Percentiles rank a stretch among this genome's conserved stretches.
Conservation (phyloP, 2,888 invertebrate species). For the Hipparchia sbordonii region DNA sequence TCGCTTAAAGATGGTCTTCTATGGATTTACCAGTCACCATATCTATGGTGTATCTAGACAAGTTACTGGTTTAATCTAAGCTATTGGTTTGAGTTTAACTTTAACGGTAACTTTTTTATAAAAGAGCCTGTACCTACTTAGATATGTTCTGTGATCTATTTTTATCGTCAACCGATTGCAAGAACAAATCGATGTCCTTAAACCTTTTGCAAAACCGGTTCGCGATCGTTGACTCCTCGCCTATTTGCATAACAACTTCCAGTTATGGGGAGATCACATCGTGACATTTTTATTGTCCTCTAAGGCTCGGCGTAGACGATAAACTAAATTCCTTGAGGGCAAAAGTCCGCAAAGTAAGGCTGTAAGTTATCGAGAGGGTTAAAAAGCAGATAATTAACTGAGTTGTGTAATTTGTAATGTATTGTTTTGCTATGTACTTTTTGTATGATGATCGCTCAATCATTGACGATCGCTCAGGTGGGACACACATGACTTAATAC, state of each 20-base stretch:
- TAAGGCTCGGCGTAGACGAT: neutral
- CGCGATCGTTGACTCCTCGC: constrained; percentile 46
- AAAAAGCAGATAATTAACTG: too few species aligned
- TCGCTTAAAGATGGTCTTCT: too few species aligned
- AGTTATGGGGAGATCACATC: constrained; percentile 30
- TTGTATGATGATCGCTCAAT: too few species aligned
- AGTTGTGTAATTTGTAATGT: too few species aligned
- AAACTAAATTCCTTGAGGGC: neutral
- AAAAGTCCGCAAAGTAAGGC: neutral
- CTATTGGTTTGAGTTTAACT: too few species aligned
- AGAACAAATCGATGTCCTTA: constrained; percentile 31
- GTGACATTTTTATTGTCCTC: constrained; percentile 33
- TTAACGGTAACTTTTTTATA: neutral
- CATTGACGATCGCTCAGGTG: too few species aligned
- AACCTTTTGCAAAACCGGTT: constrained; percentile 48
- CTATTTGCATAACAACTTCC: constrained; percentile 53
- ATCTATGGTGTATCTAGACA: too few species aligned
- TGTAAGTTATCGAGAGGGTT: too few species aligned
- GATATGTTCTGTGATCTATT: neutral
- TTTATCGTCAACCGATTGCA: constrained; percentile 11
- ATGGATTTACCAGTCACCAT: too few species aligned
- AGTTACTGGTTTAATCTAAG: too few species aligned
- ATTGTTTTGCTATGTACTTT: too few species aligned
- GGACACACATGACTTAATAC: too few species aligned
- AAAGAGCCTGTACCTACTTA: neutral